Evolutionary conservation across 2,797 vertebrate species (phyloP).

Genomic region (Passerculus sandwichensis): DNA sequence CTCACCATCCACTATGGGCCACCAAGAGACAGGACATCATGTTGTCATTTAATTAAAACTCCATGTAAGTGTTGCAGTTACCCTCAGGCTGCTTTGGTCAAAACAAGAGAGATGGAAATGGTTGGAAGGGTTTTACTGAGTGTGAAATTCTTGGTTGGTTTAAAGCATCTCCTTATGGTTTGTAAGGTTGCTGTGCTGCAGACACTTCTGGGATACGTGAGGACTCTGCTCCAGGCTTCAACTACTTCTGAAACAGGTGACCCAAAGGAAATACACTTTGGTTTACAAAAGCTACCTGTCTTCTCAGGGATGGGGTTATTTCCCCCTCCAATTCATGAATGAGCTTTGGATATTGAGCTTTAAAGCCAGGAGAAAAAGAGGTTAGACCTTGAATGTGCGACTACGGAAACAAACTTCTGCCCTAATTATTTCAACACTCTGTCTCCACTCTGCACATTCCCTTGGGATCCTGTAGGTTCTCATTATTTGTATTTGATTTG

Average conservation of each 20-base stretch:
- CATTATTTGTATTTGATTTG: neutral
- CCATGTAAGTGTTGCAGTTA: slow-evolving; percentile 69
- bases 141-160: slow-evolving; percentile 1
- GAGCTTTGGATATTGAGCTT: neutral
- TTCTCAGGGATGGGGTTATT: neutral
- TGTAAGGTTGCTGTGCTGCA: neutral
- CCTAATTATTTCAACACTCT: neutral
- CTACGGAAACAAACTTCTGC: neutral
- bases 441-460: neutral
- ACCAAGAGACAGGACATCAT: neutral
- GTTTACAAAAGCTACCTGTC: neutral
- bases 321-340: neutral
- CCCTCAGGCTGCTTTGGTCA: slow-evolving; percentile 38
- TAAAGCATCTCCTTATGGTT: neutral
- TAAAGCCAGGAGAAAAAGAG: neutral
- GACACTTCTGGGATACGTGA: neutral
- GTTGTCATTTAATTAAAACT: slow-evolving; percentile 72
- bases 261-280: neutral
- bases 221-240: neutral
- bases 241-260: neutral
- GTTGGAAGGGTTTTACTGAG: slow-evolving; percentile 25
- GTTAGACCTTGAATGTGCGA: neutral
- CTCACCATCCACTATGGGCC: neutral
- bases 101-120: neutral
- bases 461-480: neutral